These are phyloP conservation scores for Galerucella nymphaeae DNA, from an alignment of 2,888 invertebrate genomes.

Conservation along the genomic window DNA sequence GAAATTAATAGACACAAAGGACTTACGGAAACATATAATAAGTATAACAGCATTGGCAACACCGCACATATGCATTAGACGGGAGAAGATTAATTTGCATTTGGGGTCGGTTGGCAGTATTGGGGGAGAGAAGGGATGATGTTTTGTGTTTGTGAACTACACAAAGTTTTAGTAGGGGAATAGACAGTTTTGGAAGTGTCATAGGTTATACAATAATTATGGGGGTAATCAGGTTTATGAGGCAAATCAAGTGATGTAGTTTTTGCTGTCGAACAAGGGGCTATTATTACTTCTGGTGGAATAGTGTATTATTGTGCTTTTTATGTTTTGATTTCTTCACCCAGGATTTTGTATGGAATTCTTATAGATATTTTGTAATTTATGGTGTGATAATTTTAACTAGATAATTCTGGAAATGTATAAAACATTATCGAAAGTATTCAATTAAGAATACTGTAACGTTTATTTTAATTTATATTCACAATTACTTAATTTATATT, in stretches of 20 bases:
- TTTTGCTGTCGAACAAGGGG: conserved; percentile 34
- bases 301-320: conserved; percentile 7
- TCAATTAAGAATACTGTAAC: too few relatives aligned
- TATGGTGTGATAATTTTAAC: too few relatives aligned
- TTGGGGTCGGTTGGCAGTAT: conserved; percentile 44
- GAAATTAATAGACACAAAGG: neutral
- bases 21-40: neutral
- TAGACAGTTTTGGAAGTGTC: conserved; percentile 38
- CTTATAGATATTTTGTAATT: neutral
- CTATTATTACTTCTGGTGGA: conserved; percentile 14
- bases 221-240: conserved; percentile 42
- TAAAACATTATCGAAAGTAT: too few relatives aligned
- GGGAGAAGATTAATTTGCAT: conserved; percentile 59
- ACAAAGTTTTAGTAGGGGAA: conserved; percentile 37
- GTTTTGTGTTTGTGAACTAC: conserved; percentile 40
- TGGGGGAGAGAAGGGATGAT: conserved; percentile 42
- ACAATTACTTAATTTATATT: too few relatives aligned
- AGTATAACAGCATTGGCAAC: conserved; percentile 26
- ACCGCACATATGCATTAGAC: conserved; percentile 48
- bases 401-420: too few relatives aligned
- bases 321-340: neutral
- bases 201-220: conserved; percentile 43
- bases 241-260: conserved; percentile 40
- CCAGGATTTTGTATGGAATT: conserved; percentile 12
- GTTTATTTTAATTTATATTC: too few relatives aligned